Base-by-base conservation (phyloP, 2,888 invertebrate species). In the Archaeoteleia sp. region DNA sequence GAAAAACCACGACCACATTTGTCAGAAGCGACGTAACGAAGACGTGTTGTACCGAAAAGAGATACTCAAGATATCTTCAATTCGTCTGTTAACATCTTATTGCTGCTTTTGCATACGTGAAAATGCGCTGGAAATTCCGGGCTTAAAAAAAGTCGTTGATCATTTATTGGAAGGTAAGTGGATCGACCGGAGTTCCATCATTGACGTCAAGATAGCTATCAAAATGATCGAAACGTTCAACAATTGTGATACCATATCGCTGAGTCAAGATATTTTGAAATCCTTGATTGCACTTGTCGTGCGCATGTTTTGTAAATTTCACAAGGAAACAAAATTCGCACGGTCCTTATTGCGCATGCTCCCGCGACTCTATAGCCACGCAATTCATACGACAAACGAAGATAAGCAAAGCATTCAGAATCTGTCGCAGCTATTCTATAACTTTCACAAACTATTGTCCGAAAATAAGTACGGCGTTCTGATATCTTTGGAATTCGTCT, bases 401-500 rank as follows among this genome's bases (percentile, higher is more conserved):
- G 9, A 39, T 8, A 29, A 25, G n/a, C 14, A 27, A 1, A 40
- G 65, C 2, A 34, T 57, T 9, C 12, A 57, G 2, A 72, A 75
- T 29, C 4, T 73, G 5, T 53, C 66, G 2, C 20, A 43, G 1
- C 51, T 76, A 5, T 69, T 71, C 2, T 55, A 71, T n/a, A 49
- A 66, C 7, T 74, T 57, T 27, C 60, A 74, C 13, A 30, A 72
- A 29, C 17, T 60, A 2, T 57, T 75, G 42, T 10, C 51, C 0
- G 14, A 46, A 6, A 30, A 42, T 1, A 53, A 45, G 6, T 87
- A 85, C 70, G 87, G 88, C 5, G 82, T 86, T 1, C 46, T 78
- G 9, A 79, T 86, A 13, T 74, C 83, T 13, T 66, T 84, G n/a
- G 78, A 82, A 8, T 80, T 87, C 39, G 71, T 87, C 1, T 76